Evolutionary conservation across 2,797 vertebrate genomes (phyloP).

Genomic region (Thalassophryne amazonica): DNA sequence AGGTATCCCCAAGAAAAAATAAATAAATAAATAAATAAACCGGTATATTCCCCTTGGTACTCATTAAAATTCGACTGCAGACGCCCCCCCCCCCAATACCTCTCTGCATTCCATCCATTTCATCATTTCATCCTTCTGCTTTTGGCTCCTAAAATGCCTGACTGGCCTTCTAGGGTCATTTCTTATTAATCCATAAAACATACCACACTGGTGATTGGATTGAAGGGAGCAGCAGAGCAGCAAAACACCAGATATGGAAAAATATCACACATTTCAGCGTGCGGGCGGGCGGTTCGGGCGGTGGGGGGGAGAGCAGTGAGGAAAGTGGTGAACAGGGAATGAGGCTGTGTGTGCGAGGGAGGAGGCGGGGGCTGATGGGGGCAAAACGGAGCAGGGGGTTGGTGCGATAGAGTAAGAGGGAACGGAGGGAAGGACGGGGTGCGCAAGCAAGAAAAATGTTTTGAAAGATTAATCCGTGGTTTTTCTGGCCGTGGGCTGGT

Average conservation of each 20-base stretch:
- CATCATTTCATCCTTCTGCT: constrained; percentile 69
- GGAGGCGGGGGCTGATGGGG: constrained; percentile 27
- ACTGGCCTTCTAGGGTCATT: constrained; percentile 78
- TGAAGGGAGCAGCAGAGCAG: constrained; percentile 74
- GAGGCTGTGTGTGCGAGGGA: constrained; percentile 47
- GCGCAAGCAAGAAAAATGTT: constrained; percentile 64
- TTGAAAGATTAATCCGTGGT: constrained; percentile 81
- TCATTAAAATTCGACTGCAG: constrained; percentile 84
- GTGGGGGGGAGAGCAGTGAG: constrained; percentile 18
- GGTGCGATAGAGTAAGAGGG: constrained; percentile 7
- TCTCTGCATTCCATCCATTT: constrained; percentile 32
- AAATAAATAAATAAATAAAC: constrained; percentile 46
- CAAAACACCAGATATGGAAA: constrained; percentile 77
- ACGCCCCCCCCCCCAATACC: constrained; percentile 61
- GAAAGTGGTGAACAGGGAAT: constrained; percentile 71
- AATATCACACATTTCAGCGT: constrained; percentile 75
- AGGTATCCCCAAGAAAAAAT: constrained; percentile 63
- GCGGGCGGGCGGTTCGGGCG: constrained; percentile 27
- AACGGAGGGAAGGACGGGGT: constrained; percentile 7
- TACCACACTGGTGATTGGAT: constrained; percentile 73
- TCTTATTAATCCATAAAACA: constrained; percentile 90
- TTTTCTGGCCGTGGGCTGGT: constrained; percentile 80
- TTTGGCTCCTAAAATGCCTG: constrained; percentile 70
- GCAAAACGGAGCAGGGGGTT: constrained; percentile 30
- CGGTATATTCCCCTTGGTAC: constrained; percentile 82